Base-by-base conservation (phyloP, 1,140 invertebrate species). In the Matsumurasca onukii region DNA sequence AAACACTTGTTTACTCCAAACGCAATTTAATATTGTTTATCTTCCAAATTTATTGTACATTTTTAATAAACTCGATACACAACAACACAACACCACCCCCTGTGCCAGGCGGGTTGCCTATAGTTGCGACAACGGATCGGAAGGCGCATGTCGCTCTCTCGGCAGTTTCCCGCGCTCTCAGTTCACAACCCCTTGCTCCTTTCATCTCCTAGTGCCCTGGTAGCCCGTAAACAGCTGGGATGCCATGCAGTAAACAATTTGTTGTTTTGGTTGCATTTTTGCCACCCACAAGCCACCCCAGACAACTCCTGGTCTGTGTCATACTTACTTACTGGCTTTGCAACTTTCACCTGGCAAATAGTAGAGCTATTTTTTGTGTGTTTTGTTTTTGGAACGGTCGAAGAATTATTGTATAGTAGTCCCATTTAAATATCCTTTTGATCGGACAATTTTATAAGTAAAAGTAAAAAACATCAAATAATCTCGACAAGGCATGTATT, bases 171-270 rank as follows among this genome's bases (percentile, higher is more conserved):
- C 34, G 34, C 34, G 34, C 34, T 39, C 34, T 17, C 17, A 5
- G 34, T 39, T 39, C 34, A 5, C 34, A 17, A 22, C 31, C 1
- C 15, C 24, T 13, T 27, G 52, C 66, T 31, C 25, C 31, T 24
- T 15, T 1, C 27, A 15, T 22, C 51, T 31, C 57, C 66, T 67
- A 39, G n/a, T 24, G n/a, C 24, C 66, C 66, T 67, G 66, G 31
- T 67, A 52, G 20, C 48, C 29, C 66, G 66, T 67, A 67, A 67
- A 67, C 66, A 67, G 49, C 66, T 31, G 49, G 66, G 48, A 34
- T 57, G 48, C 25, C 55, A 59, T 59, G 55, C 55, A 24, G 55
- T 59, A 59, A 59, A 59, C 55, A 59, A 59, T 59, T 59, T 59
- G 55, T 59, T 59, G 55, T 59, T 24, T 9, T 27, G 22, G 55